Base-by-base conservation (phyloP, 2,113 vertebrate species). In the human (Homo sapiens) region DNA sequence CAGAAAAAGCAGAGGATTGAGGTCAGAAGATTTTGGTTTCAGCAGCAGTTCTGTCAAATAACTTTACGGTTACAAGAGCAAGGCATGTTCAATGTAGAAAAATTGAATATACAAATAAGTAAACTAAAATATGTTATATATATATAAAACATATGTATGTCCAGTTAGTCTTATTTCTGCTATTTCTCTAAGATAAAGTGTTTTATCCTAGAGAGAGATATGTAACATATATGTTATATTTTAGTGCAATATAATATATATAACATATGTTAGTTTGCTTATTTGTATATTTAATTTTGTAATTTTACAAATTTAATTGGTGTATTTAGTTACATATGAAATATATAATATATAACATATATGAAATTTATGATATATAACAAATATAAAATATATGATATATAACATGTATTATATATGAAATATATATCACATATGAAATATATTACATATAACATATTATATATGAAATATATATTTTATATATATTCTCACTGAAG, bases 171-270 rank as follows among this genome's bases (percentile, higher is more conserved):
- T 89, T 70, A 82, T 84, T 90, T 84, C 23, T 91, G 72, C 50
- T 78, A 40, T 68, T 95, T 87, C 30, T 94, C 78, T 93, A 89
- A 83, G 16, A 86, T 75, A 94, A 95, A 89, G 40, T 88, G 84
- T 27, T 78, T 64, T 30, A 64, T 30, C 61, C 27, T 64, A 27
- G 11, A 61, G 59, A 61, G 59, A 61, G 11, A 61, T 27, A 61
- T 27, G 12, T 61, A 61, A 27, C 4, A 61, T 25, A 20, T 20
- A 25, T 25, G 52, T 52, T 52, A 59, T 59, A 25, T 59, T 59
- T 61, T 27, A 61, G 59, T 61, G 23, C 25, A 61, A 61, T 61
- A 61, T 61, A 61, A 59, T 25, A 61, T 52, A 52, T 25, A 11
- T 61, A 61, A 64, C 59, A 64, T 13, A 30, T 12, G 27, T 64